Evolutionary conservation across 2,113 vertebrate species (phyloP).

Genomic region (Pyxicephalus adspersus): DNA sequence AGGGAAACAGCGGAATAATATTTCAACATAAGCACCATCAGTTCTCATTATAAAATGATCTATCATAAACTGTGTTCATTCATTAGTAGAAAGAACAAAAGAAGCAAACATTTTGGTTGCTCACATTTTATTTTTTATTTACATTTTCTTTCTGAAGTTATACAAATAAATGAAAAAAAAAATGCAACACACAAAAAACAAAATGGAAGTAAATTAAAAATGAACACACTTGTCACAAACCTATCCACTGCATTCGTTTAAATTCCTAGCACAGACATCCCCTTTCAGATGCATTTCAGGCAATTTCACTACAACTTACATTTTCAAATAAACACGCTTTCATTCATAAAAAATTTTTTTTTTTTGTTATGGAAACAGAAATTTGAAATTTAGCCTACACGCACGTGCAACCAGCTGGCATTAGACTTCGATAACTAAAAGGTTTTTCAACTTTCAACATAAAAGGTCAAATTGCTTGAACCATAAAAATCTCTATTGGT

Average conservation of each 20-base stretch:
- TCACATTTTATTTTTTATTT: conserved; percentile 9
- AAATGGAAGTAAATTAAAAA: conserved; percentile 42
- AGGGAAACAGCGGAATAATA: no score
- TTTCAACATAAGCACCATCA: no score
- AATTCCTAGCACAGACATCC: conserved; percentile 25
- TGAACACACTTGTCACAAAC: conserved; percentile 2
- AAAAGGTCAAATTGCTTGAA: no score
- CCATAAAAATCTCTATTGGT: no score
- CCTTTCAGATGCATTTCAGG: background rate
- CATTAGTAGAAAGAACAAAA: no score
- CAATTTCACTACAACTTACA: conserved; percentile 3
- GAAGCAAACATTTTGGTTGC: no score
- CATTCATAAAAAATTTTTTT: conserved; percentile 6
- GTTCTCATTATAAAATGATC: no score
- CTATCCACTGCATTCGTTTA: conserved; percentile 6
- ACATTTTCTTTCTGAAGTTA: conserved; percentile 49
- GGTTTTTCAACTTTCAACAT: no score
- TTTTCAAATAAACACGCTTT: conserved; percentile 1
- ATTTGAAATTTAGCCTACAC: background rate
- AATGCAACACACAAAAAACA: conserved; percentile 41
- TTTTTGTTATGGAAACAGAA: conserved; percentile 3
- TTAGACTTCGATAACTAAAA: background rate
- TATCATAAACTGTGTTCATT: no score
- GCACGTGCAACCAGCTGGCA: background rate
- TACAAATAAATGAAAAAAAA: conserved; percentile 52